These are phyloP conservation scores for Vanessa atalanta DNA, from an alignment of 1,140 invertebrate genomes.

Conservation along the genomic window DNA sequence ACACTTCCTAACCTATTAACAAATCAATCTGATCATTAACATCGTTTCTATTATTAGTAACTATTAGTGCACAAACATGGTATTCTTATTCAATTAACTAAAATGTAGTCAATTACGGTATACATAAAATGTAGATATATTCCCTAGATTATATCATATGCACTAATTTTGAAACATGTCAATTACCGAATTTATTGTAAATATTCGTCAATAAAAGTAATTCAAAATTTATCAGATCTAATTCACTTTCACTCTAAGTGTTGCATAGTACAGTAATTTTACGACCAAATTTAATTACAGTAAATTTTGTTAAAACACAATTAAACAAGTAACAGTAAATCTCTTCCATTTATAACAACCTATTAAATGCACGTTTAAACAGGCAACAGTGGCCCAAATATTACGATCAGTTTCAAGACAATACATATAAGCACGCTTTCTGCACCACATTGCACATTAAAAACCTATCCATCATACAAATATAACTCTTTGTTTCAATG, in stretches of 20 bases:
- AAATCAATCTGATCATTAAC: slow-evolving; percentile 58
- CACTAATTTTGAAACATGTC: slow-evolving; percentile 42
- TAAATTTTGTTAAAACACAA: slow-evolving; percentile 59
- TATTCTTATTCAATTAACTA: slow-evolving; percentile 57
- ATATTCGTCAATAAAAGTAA: slow-evolving; percentile 17
- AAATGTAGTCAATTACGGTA: slow-evolving; percentile 50
- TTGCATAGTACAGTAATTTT: slow-evolving; percentile 43
- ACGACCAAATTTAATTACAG: slow-evolving; percentile 50
- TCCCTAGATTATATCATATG: slow-evolving; percentile 43
- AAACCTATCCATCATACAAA: slow-evolving; percentile 38
- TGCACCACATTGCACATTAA: slow-evolving; percentile 59
- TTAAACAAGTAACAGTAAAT: slow-evolving; percentile 76
- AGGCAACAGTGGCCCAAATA: slow-evolving; percentile 61
- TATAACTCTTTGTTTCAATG: slow-evolving; percentile 36
- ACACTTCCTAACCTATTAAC: slow-evolving; percentile 42
- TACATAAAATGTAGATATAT: slow-evolving; percentile 16
- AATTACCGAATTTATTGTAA: slow-evolving; percentile 21
- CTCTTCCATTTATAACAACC: slow-evolving; percentile 75
- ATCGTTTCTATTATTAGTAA: slow-evolving; percentile 56
- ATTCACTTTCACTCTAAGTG: slow-evolving; percentile 44
- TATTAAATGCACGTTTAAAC: slow-evolving; percentile 75
- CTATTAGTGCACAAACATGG: slow-evolving; percentile 58
- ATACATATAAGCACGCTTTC: slow-evolving; percentile 49
- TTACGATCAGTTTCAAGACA: slow-evolving; percentile 49
- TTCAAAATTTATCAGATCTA: slow-evolving; percentile 62